These are phyloP conservation scores for Anolis carolinensis DNA, from an alignment of 2,113 vertebrate genomes.

Conservation along the genomic window DNA sequence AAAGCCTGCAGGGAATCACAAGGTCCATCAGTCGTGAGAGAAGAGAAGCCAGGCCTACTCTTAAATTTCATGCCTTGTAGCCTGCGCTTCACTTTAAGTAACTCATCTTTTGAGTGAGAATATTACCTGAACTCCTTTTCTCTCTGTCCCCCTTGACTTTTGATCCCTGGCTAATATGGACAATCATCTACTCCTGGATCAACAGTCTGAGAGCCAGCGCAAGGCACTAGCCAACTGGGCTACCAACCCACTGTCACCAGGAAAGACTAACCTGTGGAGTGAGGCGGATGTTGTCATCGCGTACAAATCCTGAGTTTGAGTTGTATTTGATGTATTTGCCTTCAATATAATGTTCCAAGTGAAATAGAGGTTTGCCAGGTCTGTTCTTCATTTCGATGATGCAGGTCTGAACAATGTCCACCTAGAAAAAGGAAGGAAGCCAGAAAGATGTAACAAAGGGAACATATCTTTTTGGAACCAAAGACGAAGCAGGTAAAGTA, in stretches of 20 bases:
- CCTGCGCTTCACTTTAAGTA: not conserved
- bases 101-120: no score
- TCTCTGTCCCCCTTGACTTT: no score
- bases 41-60: not conserved
- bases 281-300: conserved; percentile 93
- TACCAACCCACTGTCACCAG: not conserved
- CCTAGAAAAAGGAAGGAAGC: conserved; percentile 70
- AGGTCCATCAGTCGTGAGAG: not conserved
- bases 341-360: conserved; percentile 97
- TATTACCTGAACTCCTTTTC: not conserved
- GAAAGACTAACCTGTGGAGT: conserved; percentile 88
- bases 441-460: conserved; percentile 27
- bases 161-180: not conserved
- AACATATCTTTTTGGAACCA: not conserved
- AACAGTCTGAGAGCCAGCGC: not conserved
- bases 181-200: not conserved
- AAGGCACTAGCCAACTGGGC: not conserved
- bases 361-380: conserved; percentile 87
- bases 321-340: conserved; percentile 99
- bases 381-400: conserved; percentile 88
- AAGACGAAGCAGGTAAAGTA: conserved; percentile 18
- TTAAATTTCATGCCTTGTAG: not conserved
- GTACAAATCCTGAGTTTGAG: conserved; percentile 97
- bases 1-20: conserved; percentile 82
- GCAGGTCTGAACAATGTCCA: conserved; percentile 98